Percentiles rank a stretch among this genome's conserved stretches.
phyloP scores from a whole-genome alignment of 2,888 invertebrate genomes.

The Cyclophora punctaria region DNA sequence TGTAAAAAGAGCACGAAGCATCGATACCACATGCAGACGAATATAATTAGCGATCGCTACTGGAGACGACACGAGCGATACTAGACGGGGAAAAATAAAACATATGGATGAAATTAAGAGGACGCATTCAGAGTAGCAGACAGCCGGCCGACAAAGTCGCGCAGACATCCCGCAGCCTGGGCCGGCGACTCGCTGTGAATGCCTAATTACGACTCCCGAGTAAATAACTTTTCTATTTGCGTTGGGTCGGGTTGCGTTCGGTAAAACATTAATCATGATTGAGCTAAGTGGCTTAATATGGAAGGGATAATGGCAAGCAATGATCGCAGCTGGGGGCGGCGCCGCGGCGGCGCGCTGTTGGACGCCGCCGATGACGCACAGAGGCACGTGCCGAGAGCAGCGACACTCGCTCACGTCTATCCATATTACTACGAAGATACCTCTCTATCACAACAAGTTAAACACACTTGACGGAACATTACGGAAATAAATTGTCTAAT shows the following conservation, averaged over 20 bases:
- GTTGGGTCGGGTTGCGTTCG: slow-evolving; percentile 63
- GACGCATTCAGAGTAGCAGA: slow-evolving; percentile 43
- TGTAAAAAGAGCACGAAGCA: slow-evolving; percentile 5
- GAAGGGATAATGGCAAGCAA: slow-evolving; percentile 70
- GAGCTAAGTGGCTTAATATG: slow-evolving; percentile 76
- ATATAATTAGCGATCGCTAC: slow-evolving; percentile 15
- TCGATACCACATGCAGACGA: slow-evolving; percentile 5
- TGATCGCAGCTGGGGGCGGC: slow-evolving; percentile 70
- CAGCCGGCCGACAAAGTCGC: slow-evolving; percentile 56
- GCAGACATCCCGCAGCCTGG: slow-evolving; percentile 58
- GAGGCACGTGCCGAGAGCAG: slow-evolving; percentile 9
- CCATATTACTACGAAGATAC: too few species aligned
- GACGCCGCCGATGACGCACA: slow-evolving; percentile 50
- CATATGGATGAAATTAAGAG: slow-evolving; percentile 34
- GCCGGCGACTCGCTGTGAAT: slow-evolving; percentile 63
- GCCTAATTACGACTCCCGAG: slow-evolving; percentile 68
- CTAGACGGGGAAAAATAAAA: slow-evolving; percentile 23
- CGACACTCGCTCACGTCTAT: too few species aligned
- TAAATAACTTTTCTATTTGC: slow-evolving; percentile 75
- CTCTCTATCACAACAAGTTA: too few species aligned
- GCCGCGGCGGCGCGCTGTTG: slow-evolving; percentile 55
- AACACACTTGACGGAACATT: too few species aligned
- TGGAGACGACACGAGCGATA: slow-evolving; percentile 12
- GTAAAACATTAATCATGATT: slow-evolving; percentile 76
- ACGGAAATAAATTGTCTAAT: too few species aligned